These are phyloP conservation scores for Telmatherina bonti DNA, from an alignment of 2,797 vertebrate genomes.

Conservation along the genomic window DNA sequence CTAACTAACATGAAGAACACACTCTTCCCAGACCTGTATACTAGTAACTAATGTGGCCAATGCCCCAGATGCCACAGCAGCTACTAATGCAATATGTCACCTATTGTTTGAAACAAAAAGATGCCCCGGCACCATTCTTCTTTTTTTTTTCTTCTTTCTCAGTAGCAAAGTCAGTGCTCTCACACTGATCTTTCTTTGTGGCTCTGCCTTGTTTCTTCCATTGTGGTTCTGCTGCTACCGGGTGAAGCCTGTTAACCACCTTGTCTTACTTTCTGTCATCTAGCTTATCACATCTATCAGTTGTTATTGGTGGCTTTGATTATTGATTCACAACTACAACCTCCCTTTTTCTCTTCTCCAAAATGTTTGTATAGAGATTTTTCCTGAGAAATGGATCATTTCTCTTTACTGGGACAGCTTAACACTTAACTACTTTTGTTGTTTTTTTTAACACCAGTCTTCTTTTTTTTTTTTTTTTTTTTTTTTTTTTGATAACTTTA, in stretches of 20 bases:
- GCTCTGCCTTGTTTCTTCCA: conserved; percentile 50
- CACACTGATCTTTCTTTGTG: conserved; percentile 47
- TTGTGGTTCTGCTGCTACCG: conserved; percentile 63
- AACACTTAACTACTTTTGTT: conserved; percentile 88
- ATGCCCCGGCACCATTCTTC: conserved; percentile 20
- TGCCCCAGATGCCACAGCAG: conserved; percentile 71
- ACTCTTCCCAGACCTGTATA: conserved; percentile 79
- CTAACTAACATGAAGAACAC: conserved; percentile 87
- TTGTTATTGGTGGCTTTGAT: conserved; percentile 49
- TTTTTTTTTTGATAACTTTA: conserved; percentile 78
- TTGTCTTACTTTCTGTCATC: conserved; percentile 73
- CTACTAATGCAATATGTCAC: conserved; percentile 76
- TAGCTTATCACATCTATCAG: conserved; percentile 41
- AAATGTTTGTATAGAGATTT: conserved; percentile 38
- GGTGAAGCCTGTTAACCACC: conserved; percentile 63
- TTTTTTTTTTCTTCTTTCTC: conserved; percentile 4
- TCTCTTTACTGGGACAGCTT: conserved; percentile 80
- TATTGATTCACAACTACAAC: conserved; percentile 65
- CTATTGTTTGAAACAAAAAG: conserved; percentile 68
- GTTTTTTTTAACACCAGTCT: conserved; percentile 85
- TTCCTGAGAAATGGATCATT: conserved; percentile 58
- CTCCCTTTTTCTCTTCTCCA: conserved; percentile 64
- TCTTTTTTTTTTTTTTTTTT: conserved; percentile 77
- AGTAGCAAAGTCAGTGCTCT: conserved; percentile 49
- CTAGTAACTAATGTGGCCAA: conserved; percentile 88